phyloP scores from a whole-genome alignment of 2,888 invertebrate species.

The Prosapia bicincta region DNA sequence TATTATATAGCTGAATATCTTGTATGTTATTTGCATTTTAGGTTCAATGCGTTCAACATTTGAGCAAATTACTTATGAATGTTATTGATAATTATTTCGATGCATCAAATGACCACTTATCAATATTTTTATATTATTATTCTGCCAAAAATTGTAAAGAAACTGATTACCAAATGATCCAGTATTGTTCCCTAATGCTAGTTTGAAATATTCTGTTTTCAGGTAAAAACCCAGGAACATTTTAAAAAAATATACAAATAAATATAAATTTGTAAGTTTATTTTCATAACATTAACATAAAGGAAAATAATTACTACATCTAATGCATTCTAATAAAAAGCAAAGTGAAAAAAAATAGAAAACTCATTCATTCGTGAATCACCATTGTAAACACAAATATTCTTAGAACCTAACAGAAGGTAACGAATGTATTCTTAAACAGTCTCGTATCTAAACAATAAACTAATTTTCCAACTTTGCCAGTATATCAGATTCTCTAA shows the following conservation, averaged over 20 bases:
- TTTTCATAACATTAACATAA: neutral
- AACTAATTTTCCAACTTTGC: conserved; percentile 70
- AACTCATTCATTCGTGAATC: neutral
- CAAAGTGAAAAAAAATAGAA: neutral
- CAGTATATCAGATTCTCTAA: conserved; percentile 93
- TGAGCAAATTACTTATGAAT: too few relatives aligned
- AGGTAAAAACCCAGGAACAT: too few relatives aligned
- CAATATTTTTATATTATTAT: too few relatives aligned
- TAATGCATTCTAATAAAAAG: neutral
- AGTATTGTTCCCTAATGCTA: too few relatives aligned
- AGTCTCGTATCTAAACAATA: neutral
- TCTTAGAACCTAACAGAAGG: neutral
- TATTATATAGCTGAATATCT: too few relatives aligned
- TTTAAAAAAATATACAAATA: neutral
- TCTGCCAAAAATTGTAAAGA: too few relatives aligned
- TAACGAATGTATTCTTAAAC: neutral
- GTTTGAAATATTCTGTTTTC: too few relatives aligned
- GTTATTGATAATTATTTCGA: too few relatives aligned
- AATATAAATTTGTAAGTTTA: neutral
- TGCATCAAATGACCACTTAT: too few relatives aligned
- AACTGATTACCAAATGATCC: too few relatives aligned
- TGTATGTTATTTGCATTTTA: too few relatives aligned
- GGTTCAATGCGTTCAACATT: too few relatives aligned
- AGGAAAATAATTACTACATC: neutral
- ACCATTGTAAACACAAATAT: neutral